phyloP scores from a whole-genome alignment of 2,888 invertebrate species.

The Aphodius sticticus region DNA sequence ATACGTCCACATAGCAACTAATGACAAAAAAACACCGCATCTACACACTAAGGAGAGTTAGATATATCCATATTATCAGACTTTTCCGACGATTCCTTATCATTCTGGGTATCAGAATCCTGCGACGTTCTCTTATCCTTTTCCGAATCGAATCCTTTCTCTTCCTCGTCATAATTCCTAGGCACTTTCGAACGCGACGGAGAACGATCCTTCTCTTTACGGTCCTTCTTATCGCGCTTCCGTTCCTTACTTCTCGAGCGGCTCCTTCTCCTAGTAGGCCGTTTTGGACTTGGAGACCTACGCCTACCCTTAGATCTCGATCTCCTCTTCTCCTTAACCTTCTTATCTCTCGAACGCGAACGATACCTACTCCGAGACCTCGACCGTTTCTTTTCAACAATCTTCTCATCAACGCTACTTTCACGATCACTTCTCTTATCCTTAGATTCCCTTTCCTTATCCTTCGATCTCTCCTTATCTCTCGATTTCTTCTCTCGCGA shows the following conservation, averaged over 20 bases:
- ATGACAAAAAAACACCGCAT: neutral
- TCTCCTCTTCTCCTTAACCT: conserved; percentile 59
- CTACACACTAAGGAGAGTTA: conserved; percentile 70
- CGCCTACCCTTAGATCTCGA: conserved; percentile 60
- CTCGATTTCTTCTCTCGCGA: conserved; percentile 51
- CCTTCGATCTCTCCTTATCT: conserved; percentile 50
- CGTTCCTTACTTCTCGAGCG: conserved; percentile 47
- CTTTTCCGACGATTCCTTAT: conserved; percentile 66
- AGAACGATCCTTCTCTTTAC: conserved; percentile 54
- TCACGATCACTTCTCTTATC: conserved; percentile 56
- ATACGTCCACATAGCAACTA: neutral
- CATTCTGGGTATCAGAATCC: conserved; percentile 51
- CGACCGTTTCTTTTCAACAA: conserved; percentile 61
- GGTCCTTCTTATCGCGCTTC: conserved; percentile 46
- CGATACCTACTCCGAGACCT: conserved; percentile 66
- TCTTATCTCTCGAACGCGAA: conserved; percentile 58
- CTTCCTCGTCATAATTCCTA: conserved; percentile 65
- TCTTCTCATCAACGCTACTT: conserved; percentile 53
- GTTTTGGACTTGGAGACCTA: conserved; percentile 58
- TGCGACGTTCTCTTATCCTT: conserved; percentile 47
- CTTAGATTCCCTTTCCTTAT: conserved; percentile 53
- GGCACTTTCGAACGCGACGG: conserved; percentile 52
- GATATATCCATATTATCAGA: conserved; percentile 84
- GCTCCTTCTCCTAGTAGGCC: conserved; percentile 52
- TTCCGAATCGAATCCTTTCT: conserved; percentile 61